Conservation (phyloP, 2,888 invertebrate species). For the Leptopilina myrica region DNA sequence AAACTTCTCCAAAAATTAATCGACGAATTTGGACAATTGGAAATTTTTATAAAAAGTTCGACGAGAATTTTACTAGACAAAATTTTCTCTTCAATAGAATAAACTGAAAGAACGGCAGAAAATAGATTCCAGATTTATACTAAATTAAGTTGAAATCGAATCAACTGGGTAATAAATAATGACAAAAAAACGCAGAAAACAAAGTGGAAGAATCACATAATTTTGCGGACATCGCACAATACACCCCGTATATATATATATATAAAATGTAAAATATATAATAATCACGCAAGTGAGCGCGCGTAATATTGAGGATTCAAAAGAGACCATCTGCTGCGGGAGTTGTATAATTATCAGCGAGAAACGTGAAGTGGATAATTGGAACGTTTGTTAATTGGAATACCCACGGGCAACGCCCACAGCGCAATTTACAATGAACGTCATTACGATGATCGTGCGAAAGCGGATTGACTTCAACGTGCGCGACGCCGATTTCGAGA, state of each 20-base stretch:
- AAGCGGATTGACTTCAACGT: slow-evolving; percentile 34
- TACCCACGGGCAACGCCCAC: slow-evolving; percentile 55
- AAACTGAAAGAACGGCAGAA: too few relatives aligned
- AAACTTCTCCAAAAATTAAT: too few relatives aligned
- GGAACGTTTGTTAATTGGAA: slow-evolving; percentile 71
- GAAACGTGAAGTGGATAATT: slow-evolving; percentile 69
- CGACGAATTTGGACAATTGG: too few relatives aligned
- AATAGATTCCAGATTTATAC: too few relatives aligned
- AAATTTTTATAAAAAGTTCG: too few relatives aligned
- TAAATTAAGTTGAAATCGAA: too few relatives aligned
- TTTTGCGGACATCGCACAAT: background rate
- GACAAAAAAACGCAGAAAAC: background rate
- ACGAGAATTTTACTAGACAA: too few relatives aligned
- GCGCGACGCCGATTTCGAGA: slow-evolving; percentile 21
- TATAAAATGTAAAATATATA: background rate
- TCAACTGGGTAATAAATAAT: too few relatives aligned
- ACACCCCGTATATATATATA: too few relatives aligned
- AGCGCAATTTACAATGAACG: slow-evolving; percentile 31
- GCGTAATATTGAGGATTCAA: slow-evolving; percentile 30
- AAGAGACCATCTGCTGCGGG: slow-evolving; percentile 53
- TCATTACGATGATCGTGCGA: slow-evolving; percentile 39
- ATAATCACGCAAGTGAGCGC: slow-evolving; percentile 34
- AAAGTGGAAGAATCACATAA: slow-evolving; percentile 1
- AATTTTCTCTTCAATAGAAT: too few relatives aligned
- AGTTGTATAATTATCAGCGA: slow-evolving; percentile 68